Conservation (phyloP, 2,113 vertebrate genomes). For the Empidonax traillii region DNA sequence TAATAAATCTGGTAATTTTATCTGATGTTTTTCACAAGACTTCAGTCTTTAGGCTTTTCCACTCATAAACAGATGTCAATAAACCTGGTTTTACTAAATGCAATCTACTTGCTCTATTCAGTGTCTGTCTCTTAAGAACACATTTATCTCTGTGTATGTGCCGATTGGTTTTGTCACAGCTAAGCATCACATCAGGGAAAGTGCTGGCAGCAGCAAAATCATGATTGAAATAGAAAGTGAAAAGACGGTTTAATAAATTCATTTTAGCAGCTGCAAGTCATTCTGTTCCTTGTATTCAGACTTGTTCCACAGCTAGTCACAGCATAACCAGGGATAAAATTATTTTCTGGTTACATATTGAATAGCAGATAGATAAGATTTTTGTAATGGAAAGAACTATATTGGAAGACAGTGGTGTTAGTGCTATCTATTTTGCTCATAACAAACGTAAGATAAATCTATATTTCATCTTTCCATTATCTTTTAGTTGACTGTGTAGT, state of each 20-base stretch:
- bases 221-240: conserved; percentile 20
- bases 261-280: background rate
- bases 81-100: background rate
- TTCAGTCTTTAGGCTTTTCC: background rate
- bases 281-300: background rate
- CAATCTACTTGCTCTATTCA: background rate
- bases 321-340: background rate
- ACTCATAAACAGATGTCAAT: background rate
- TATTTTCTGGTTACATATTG: background rate
- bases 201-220: conserved; percentile 13
- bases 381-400: background rate
- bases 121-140: background rate
- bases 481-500: background rate
- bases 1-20: background rate
- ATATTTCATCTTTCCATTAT: background rate
- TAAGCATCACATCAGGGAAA: background rate
- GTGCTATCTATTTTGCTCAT: background rate
- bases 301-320: background rate
- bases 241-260: conserved; percentile 12
- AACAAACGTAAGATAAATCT: background rate
- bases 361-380: background rate
- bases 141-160: background rate
- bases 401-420: background rate
- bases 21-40: background rate
- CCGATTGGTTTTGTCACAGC: background rate